Percentiles rank a stretch among this genome's conserved stretches.
phyloP scores from a whole-genome alignment of 2,888 invertebrate species.

The Meganola albula region DNA sequence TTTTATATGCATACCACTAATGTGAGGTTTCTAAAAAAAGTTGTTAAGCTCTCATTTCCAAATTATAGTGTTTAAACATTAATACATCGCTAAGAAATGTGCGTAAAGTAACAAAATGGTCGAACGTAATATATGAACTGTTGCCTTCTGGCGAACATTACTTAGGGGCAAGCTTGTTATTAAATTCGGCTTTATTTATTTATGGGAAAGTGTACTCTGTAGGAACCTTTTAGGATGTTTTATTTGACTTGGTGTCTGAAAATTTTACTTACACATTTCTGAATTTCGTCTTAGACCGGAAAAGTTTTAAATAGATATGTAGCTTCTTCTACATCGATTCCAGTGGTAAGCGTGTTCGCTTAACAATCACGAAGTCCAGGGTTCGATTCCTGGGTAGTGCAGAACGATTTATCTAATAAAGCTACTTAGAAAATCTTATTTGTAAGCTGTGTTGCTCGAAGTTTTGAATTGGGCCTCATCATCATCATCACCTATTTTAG shows the following conservation, averaged over 20 bases:
- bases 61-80: constrained; percentile 74
- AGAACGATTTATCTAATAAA: too few species aligned
- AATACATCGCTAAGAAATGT: constrained; percentile 71
- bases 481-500: too few species aligned
- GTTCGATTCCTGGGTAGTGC: too few species aligned
- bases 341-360: too few species aligned
- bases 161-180: constrained; percentile 68
- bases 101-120: constrained; percentile 66
- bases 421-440: too few species aligned
- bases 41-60: constrained; percentile 44
- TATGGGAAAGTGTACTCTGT: constrained; percentile 57
- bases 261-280: constrained; percentile 14
- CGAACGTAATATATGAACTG: constrained; percentile 65
- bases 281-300: constrained; percentile 1
- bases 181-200: constrained; percentile 75
- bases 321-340: too few species aligned
- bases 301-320: too few species aligned
- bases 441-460: too few species aligned
- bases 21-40: constrained; percentile 51
- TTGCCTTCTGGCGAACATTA: constrained; percentile 74
- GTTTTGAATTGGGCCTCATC: too few species aligned
- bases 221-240: constrained; percentile 19
- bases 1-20: constrained; percentile 31
- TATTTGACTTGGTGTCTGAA: constrained; percentile 1
- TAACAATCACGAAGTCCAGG: too few species aligned